Conservation (phyloP, 2,888 invertebrate genomes). For the Dicycla oo region DNA sequence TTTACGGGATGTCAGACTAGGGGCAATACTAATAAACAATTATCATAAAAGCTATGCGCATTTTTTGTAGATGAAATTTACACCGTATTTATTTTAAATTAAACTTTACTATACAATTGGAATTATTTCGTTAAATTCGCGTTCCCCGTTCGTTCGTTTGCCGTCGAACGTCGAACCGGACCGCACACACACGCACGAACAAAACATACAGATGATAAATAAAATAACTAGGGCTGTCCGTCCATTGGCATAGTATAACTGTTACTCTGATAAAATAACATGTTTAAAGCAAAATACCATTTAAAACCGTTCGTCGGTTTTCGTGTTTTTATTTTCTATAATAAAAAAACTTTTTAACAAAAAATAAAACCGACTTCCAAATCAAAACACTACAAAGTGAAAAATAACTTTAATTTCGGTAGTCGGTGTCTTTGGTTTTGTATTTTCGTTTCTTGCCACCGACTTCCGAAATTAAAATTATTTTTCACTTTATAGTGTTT, state of each 20-base stretch:
- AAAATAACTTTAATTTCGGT: no score
- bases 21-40: slow-evolving; percentile 58
- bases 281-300: background rate
- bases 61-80: slow-evolving; percentile 50
- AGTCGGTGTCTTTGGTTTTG: no score
- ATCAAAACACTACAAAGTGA: no score
- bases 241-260: background rate
- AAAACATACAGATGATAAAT: slow-evolving; percentile 57
- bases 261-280: slow-evolving; percentile 16
- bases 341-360: no score
- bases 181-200: slow-evolving; percentile 55
- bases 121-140: slow-evolving; percentile 56
- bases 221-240: slow-evolving; percentile 50
- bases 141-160: slow-evolving; percentile 61
- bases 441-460: no score
- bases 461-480: no score
- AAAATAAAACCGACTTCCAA: no score
- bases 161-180: no score
- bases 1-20: slow-evolving; percentile 57
- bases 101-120: slow-evolving; percentile 24
- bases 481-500: no score
- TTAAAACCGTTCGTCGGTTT: background rate
- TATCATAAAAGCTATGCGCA: slow-evolving; percentile 56
- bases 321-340: background rate
- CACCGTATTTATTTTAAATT: slow-evolving; percentile 41